A percentile compares a stretch with the other conserved stretches of the same genome.
phyloP scores from a whole-genome alignment of 2,797 vertebrate species.

The Phyllotis vaccarum region DNA sequence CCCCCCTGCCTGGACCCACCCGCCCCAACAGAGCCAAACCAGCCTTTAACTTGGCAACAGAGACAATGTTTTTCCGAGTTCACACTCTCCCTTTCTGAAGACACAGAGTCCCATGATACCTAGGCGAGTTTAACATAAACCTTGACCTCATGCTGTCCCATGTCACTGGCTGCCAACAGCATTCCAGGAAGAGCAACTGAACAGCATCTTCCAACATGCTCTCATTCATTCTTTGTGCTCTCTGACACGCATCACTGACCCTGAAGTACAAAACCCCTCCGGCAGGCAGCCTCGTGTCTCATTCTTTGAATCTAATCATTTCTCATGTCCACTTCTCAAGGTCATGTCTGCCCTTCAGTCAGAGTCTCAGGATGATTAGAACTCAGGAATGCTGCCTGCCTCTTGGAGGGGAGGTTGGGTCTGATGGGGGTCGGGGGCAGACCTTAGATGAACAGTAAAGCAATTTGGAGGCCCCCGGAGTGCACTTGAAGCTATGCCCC shows the following conservation, averaged over 20 bases:
- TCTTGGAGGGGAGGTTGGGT: neutral
- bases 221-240: neutral
- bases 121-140: slow-evolving; percentile 65
- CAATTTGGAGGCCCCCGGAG: neutral
- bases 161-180: neutral
- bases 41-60: neutral
- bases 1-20: neutral
- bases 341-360: slow-evolving; percentile 51
- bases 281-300: slow-evolving; percentile 21
- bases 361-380: slow-evolving; percentile 48
- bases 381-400: slow-evolving; percentile 25
- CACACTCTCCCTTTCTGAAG: neutral
- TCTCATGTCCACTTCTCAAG: slow-evolving; percentile 49
- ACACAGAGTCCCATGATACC: neutral
- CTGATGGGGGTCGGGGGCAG: slow-evolving; percentile 46
- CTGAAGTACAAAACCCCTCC: neutral
- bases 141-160: accelerated
- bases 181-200: neutral
- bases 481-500: slow-evolving; percentile 13
- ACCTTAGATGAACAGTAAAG: slow-evolving; percentile 50
- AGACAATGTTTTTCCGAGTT: slow-evolving; percentile 41
- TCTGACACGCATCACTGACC: slow-evolving; percentile 51
- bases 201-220: neutral
- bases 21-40: neutral
- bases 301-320: slow-evolving; percentile 56